Percentiles rank a stretch among this genome's conserved stretches.
These are phyloP conservation scores for Zaprionus nigranus DNA, from an alignment of 1,140 invertebrate species.

Conservation along the genomic window DNA sequence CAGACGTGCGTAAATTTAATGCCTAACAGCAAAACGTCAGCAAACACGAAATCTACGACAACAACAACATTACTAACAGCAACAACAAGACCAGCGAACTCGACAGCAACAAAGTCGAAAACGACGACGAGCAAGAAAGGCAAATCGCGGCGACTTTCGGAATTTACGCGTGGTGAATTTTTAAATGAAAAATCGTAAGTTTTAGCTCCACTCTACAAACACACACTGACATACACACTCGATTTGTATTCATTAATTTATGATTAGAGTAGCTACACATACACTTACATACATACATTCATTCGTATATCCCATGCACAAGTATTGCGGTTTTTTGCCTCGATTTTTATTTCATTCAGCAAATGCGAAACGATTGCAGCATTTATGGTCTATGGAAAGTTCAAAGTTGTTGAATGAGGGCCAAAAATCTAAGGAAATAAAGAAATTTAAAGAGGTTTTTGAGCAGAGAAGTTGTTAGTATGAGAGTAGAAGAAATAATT, in stretches of 20 bases:
- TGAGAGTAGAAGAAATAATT: no score
- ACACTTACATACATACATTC: not conserved
- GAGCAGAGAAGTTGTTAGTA: no score
- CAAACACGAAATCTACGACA: constrained; percentile 33
- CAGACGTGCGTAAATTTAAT: constrained; percentile 41
- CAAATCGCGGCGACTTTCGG: constrained; percentile 84
- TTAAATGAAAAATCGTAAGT: constrained; percentile 85
- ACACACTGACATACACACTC: constrained; percentile 14
- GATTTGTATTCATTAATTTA: constrained; percentile 50
- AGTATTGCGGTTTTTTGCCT: constrained; percentile 15
- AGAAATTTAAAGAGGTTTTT: not conserved
- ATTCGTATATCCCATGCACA: not conserved
- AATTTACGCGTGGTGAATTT: constrained; percentile 85
- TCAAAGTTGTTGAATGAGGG: not conserved
- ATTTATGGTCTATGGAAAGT: constrained; percentile 3
- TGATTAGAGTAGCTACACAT: constrained; percentile 36
- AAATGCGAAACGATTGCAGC: constrained; percentile 3
- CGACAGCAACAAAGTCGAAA: constrained; percentile 12
- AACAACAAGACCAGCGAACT: constrained; percentile 26
- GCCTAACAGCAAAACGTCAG: constrained; percentile 39
- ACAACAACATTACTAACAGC: constrained; percentile 13
- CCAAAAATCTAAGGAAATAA: not conserved
- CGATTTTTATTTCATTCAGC: constrained; percentile 9
- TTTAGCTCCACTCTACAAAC: constrained; percentile 16
- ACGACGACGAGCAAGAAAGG: constrained; percentile 67